Evolutionary conservation across 1,140 invertebrate species (phyloP).

Genomic region (Microplitis mediator): DNA sequence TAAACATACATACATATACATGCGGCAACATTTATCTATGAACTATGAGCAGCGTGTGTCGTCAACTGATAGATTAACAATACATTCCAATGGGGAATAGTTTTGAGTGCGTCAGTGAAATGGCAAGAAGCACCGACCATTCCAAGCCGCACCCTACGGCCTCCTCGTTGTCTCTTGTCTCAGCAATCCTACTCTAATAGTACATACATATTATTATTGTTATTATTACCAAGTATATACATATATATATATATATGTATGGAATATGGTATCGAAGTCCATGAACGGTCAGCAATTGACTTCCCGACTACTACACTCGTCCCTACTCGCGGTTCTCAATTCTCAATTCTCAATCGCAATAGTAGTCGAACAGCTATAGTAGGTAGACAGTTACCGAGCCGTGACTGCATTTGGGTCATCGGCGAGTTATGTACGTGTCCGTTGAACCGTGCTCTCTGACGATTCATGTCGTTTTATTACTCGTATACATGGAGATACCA

Average conservation of each 20-base stretch:
- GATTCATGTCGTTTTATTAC: background rate
- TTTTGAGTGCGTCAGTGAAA: background rate
- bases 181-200: too few species aligned
- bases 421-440: constrained; percentile 25
- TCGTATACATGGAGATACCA: background rate
- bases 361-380: background rate
- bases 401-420: constrained; percentile 33
- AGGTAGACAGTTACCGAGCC: constrained; percentile 32
- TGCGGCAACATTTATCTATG: too few species aligned
- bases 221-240: too few species aligned
- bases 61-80: too few species aligned
- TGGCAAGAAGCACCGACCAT: constrained; percentile 11
- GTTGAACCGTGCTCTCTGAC: constrained; percentile 20
- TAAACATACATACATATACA: too few species aligned
- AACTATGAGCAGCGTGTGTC: too few species aligned
- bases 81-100: background rate
- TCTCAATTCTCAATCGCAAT: background rate
- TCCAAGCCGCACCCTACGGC: constrained; percentile 11
- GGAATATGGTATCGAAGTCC: background rate
- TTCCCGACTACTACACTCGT: background rate
- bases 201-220: too few species aligned
- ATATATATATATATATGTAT: too few species aligned
- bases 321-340: background rate
- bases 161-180: too few species aligned
- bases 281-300: constrained; percentile 20